Evolutionary conservation across 2,797 vertebrate genomes (phyloP).

Genomic region (Onychomys arenicola): DNA sequence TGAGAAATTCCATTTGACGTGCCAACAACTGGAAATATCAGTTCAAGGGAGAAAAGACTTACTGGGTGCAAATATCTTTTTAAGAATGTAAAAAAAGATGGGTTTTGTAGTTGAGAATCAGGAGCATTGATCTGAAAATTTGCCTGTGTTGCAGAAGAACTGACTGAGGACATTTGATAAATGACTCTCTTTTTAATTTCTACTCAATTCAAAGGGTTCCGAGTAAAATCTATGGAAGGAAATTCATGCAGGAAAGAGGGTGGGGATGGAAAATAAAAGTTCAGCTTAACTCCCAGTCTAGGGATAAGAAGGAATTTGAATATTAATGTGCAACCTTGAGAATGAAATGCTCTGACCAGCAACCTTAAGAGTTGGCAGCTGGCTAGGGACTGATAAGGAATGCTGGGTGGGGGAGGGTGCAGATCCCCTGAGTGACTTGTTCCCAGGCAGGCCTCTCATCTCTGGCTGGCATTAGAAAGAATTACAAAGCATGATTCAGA

Average conservation of each 20-base stretch:
- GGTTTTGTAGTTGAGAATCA: conserved; percentile 34
- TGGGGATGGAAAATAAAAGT: conserved; percentile 96
- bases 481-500: conserved; percentile 95
- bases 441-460: conserved; percentile 95
- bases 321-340: conserved; percentile 88
- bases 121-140: conserved; percentile 24
- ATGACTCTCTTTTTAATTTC: conserved; percentile 59
- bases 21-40: conserved; percentile 82
- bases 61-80: conserved; percentile 36
- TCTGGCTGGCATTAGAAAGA: conserved; percentile 92
- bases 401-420: conserved; percentile 67
- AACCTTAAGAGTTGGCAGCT: conserved; percentile 87
- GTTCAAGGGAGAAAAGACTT: conserved; percentile 18
- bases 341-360: conserved; percentile 87
- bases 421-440: conserved; percentile 85
- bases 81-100: conserved; percentile 60
- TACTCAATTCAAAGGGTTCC: conserved; percentile 93
- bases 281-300: conserved; percentile 91
- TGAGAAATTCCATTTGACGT: conserved; percentile 82
- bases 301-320: conserved; percentile 91
- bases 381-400: conserved; percentile 91
- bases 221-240: conserved; percentile 95
- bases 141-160: neutral
- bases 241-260: conserved; percentile 96
- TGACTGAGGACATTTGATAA: conserved; percentile 58